These are phyloP conservation scores for Sylvia atricapilla DNA, from an alignment of 2,113 vertebrate species.

Conservation along the genomic window DNA sequence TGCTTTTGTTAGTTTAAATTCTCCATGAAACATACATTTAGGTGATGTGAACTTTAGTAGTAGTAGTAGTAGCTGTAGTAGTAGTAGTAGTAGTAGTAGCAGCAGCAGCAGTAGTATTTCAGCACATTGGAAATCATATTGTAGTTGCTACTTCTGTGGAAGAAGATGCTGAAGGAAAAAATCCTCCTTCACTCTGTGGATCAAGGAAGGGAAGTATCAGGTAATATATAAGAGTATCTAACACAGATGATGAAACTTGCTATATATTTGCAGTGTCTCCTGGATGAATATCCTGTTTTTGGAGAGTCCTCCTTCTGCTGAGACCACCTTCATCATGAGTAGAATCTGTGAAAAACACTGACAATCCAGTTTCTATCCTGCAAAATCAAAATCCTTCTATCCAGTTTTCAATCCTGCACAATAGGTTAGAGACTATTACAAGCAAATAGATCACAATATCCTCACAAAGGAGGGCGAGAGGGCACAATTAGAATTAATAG, in stretches of 20 bases:
- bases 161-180: not conserved
- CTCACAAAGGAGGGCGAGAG: not conserved
- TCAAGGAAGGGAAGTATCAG: not conserved
- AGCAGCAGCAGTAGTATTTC: not conserved
- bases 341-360: not conserved
- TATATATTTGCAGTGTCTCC: not conserved
- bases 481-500: not conserved
- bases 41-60: not conserved
- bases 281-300: not conserved
- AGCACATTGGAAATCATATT: not conserved
- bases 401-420: not conserved
- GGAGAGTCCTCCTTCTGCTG: not conserved
- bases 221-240: not conserved
- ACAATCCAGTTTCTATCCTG: not conserved
- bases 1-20: not conserved
- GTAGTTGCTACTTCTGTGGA: not conserved
- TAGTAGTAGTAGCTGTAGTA: not conserved
- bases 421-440: not conserved
- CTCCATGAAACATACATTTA: not conserved
- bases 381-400: too few relatives aligned
- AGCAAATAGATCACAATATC: not conserved
- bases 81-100: not conserved
- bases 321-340: not conserved
- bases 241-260: not conserved
- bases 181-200: not conserved